Percentiles rank a stretch among this genome's conserved stretches.
Evolutionary conservation across 1,140 invertebrate species (phyloP).

Genomic region (Laodelphax striatellus): DNA sequence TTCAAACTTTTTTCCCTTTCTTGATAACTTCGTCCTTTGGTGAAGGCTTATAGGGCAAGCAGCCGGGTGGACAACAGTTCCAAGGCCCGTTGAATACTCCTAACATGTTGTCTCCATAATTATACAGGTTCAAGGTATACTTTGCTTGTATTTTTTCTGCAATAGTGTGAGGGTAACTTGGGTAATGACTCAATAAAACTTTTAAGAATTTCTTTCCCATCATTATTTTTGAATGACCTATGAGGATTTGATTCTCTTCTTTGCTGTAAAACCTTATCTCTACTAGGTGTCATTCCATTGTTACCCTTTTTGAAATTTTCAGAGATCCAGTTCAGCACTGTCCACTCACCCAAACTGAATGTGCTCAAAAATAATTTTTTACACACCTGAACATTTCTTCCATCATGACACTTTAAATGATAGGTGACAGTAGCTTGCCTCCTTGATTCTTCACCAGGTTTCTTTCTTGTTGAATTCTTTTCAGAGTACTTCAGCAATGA

Average conservation of each 20-base stretch:
- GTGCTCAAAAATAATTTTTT: slow-evolving; percentile 5
- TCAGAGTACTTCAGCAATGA: background rate
- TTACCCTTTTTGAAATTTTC: background rate
- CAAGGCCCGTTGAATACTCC: background rate
- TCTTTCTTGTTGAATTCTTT: slow-evolving; percentile 3
- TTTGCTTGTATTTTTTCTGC: slow-evolving; percentile 8
- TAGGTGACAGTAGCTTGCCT: slow-evolving; percentile 1
- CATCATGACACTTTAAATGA: slow-evolving; percentile 1
- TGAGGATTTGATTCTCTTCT: background rate
- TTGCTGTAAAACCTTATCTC: background rate
- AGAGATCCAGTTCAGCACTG: slow-evolving; percentile 6
- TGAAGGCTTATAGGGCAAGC: too few species aligned
- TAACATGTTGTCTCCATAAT: slow-evolving; percentile 8
- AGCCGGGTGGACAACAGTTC: too few species aligned
- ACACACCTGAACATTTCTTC: background rate
- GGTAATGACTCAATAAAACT: slow-evolving; percentile 5
- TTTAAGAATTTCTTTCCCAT: background rate
- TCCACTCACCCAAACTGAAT: slow-evolving; percentile 5
- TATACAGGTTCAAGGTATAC: slow-evolving; percentile 9
- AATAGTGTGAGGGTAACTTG: slow-evolving; percentile 13
- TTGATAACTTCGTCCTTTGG: too few species aligned
- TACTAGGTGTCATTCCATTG: slow-evolving; percentile 7
- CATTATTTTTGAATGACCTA: background rate
- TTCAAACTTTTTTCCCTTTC: too few species aligned
- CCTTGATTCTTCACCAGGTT: slow-evolving; percentile 2